Evolutionary conservation across 2,113 vertebrate species (phyloP).

Genomic region (Rynchops niger): DNA sequence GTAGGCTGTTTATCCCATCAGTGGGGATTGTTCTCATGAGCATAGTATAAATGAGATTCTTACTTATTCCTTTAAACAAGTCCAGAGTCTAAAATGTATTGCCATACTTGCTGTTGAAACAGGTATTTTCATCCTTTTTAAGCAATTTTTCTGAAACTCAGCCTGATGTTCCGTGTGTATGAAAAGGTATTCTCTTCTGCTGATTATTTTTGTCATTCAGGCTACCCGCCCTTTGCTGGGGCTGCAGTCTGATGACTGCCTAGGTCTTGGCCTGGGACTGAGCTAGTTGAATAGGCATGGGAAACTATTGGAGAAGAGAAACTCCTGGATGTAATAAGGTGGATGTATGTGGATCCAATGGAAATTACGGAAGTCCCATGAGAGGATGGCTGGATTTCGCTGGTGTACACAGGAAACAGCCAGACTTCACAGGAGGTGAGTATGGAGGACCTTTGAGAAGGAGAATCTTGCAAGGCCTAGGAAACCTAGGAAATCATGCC

Average conservation of each 20-base stretch:
- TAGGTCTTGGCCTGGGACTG: background rate
- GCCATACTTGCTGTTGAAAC: background rate
- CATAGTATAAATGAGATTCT: background rate
- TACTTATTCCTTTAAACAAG: background rate
- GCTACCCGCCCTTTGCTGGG: background rate
- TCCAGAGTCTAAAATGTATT: background rate
- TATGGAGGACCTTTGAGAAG: background rate
- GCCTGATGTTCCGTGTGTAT: background rate
- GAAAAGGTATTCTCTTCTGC: background rate
- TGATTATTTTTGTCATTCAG: background rate
- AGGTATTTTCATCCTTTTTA: background rate
- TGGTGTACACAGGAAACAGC: background rate
- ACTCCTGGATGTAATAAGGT: background rate
- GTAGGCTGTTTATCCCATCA: background rate
- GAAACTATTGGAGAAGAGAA: background rate
- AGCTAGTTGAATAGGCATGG: background rate
- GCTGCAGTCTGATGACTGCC: background rate
- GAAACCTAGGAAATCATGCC: background rate
- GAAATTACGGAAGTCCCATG: background rate
- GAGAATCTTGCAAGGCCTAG: background rate
- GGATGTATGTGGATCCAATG: background rate
- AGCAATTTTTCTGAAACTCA: background rate
- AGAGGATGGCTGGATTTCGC: background rate
- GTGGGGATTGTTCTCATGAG: background rate
- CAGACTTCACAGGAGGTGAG: background rate